phyloP scores from a whole-genome alignment of 2,888 invertebrate genomes.

The Dioctria rufipes region DNA sequence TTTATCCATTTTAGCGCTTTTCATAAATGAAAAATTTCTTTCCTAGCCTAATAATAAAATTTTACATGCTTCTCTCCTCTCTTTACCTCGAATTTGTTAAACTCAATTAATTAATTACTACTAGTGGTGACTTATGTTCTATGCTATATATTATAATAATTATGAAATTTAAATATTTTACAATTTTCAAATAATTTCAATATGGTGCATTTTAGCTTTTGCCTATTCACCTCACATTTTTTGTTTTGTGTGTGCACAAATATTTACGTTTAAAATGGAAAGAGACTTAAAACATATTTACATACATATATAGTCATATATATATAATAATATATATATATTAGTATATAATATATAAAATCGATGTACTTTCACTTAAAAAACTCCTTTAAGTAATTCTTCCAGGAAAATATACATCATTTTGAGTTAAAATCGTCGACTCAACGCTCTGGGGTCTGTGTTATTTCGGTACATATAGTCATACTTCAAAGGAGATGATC shows the following conservation, averaged over 20 bases:
- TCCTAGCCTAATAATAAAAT: too few species aligned
- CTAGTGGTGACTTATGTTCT: too few species aligned
- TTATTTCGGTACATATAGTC: neutral
- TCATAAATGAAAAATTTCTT: too few species aligned
- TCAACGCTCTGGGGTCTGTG: neutral
- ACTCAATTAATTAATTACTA: too few species aligned
- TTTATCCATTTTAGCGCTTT: too few species aligned
- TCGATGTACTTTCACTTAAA: slow-evolving; percentile 17
- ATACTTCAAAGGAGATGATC: neutral
- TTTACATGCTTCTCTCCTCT: too few species aligned
- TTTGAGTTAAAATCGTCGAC: neutral
- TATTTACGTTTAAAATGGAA: neutral
- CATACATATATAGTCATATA: neutral
- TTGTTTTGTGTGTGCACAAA: neutral
- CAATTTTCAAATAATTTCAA: too few species aligned
- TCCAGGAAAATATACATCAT: neutral
- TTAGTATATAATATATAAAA: neutral
- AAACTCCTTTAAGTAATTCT: neutral
- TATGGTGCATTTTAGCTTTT: too few species aligned
- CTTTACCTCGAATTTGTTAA: too few species aligned
- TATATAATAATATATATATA: neutral
- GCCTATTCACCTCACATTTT: neutral
- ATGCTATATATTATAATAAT: too few species aligned
- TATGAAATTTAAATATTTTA: too few species aligned
- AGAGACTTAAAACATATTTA: neutral